Evolutionary conservation across 2,113 vertebrate species (phyloP).

Genomic region (Notarius lentiginosus): DNA sequence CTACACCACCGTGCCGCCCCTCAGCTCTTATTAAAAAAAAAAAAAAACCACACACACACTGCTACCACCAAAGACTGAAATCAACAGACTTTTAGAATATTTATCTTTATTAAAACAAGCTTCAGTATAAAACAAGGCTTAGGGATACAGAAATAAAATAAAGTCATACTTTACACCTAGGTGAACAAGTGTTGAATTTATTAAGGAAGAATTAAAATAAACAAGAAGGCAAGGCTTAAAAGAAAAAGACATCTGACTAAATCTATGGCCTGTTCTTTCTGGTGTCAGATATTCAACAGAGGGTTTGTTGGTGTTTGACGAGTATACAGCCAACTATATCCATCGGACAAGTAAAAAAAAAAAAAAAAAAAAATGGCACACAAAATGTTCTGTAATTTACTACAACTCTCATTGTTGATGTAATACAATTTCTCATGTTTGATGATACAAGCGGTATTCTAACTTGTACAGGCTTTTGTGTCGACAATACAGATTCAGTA

Average conservation of each 20-base stretch:
- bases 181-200: not conserved
- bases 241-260: not conserved
- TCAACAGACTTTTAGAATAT: not conserved
- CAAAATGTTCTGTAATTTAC: not conserved
- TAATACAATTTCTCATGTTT: not conserved
- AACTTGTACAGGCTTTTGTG: not conserved
- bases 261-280: not conserved
- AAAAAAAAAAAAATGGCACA: not conserved
- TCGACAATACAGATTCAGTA: not conserved
- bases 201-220: not conserved
- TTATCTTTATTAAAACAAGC: slow-evolving; percentile 57
- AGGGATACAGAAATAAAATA: slow-evolving; percentile 14
- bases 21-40: too few relatives aligned
- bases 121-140: slow-evolving; percentile 46
- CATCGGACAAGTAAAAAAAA: not conserved
- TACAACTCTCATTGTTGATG: not conserved
- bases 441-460: not conserved
- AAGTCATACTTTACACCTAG: slow-evolving; percentile 37
- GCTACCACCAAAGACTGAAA: not conserved
- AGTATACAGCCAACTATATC: not conserved
- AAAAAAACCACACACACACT: not conserved
- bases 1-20: too few relatives aligned
- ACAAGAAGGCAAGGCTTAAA: not conserved
- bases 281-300: not conserved
- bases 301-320: not conserved